Evolutionary conservation across 1,140 invertebrate genomes (phyloP), one percentile per base, ranked within the genome.

Genomic region (Musca vetustissima): DNA sequence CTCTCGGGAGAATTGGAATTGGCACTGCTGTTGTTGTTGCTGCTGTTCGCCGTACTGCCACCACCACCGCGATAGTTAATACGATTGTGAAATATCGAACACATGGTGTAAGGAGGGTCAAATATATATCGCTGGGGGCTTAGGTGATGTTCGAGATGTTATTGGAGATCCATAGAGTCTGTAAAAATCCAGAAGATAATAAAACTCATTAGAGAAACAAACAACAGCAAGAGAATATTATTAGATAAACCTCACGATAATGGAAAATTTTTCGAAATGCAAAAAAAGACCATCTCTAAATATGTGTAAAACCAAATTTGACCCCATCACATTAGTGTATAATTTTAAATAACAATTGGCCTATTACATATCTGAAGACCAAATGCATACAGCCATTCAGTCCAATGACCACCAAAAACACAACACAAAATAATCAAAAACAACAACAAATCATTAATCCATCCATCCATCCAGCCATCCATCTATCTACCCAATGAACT

Each of bases 31-130:
- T 43, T 43, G 36, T 43, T 28, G 28, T 61, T 67, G 64, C 71
- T 74, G 59, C 73, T n/a, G n/a, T n/a, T 73, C 32, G 69, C 69
- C 48, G 78, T 72, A 57, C 78, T 77, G 22, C 3, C 28, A 28
- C 78, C 78, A 25, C 36, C 36, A 6, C 78, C 78, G 22, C 79
- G 77, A 65, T 80, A 81, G 72, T 81, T 81, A 68, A 81, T 81
- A 67, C 79, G 79, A 71, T 81, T 81, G 47, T 77, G 79, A 74
- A 81, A 81, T 71, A 81, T 81, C 67, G 79, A 81, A 75, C 79
- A 81, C 79, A 81, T 81, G 52, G 32, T 65, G 22, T n/a, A n/a
- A n/a, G 22, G n/a, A n/a, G 25, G 28, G 28, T 4, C 3, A 28
- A 8, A 4, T 4, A 8, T 8, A 28, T 4, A 28, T 28, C 28